Evolutionary conservation across 2,888 invertebrate species (phyloP), one percentile per base, ranked within the genome.

Genomic region (Agrilus biguttatus): DNA sequence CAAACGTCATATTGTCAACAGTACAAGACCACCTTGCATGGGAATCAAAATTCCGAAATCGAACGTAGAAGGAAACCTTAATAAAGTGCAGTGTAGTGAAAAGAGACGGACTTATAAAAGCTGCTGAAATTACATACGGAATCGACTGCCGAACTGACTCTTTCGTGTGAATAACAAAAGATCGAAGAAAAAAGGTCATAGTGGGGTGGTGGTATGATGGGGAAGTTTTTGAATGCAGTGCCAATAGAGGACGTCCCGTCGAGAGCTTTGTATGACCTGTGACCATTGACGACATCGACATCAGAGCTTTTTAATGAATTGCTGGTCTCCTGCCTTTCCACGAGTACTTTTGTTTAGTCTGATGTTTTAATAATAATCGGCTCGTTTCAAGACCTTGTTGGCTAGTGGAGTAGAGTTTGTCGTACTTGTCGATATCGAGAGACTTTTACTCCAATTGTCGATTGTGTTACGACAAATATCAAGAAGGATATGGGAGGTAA

Each of bases 221-320:
- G 62, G 62, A 53, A 23, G 54, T 54, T 51, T 42, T 48, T 51
- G 54, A 56, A 57, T 55, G 50, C 54, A 58, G 55, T 59, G 57
- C 58, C 59, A 55, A 59, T 59, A 62, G 56, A 52, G 59, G 51
- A 48, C 53, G 47, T 55, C 62, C 58, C 51, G 60, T 56, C 53
- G 61, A 28, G 28, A 44, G 55, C 54, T 54, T 58, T 56, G 53
- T 53, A 51, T 49, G 57, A 57, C 57, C 58, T 58, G 58, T 51
- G 43, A 51, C 56, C 60, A 62, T 62, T 61, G 62, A 62, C 60
- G 56, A 51, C 55, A 60, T 62, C 58, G 62, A 62, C 61, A 59
- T 49, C 49, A 40, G 43, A 28, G 28, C 28, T 41, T 44, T 43
- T 40, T 45, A 46, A 46, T 49, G 45, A 48, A 45, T 48, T 43